Conservation (phyloP, 2,888 invertebrate species). For the Julus scanicus region DNA sequence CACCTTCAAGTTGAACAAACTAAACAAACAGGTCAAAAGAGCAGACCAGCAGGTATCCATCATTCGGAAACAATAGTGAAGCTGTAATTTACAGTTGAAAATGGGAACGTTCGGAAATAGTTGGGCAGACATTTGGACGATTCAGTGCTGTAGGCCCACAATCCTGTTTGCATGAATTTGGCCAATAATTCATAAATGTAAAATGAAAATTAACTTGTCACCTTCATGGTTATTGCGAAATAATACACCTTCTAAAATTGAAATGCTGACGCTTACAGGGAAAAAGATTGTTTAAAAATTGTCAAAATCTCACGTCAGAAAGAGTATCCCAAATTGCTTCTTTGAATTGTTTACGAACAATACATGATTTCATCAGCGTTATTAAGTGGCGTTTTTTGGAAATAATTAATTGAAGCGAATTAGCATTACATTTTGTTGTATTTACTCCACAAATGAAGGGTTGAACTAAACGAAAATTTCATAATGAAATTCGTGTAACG, state of each 20-base stretch:
- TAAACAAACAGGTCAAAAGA: constrained; percentile 28
- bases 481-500: background rate
- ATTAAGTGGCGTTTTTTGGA: no score
- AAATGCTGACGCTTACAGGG: no score
- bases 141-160: background rate
- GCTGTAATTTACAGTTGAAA: constrained; percentile 27
- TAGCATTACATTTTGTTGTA: background rate
- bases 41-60: constrained; percentile 33
- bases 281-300: no score
- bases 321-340: no score
- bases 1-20: constrained; percentile 33
- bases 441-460: background rate
- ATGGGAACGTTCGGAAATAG: constrained; percentile 15
- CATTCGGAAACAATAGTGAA: constrained; percentile 33
- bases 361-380: no score
- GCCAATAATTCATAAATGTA: background rate
- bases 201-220: background rate
- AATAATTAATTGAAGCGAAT: no score
- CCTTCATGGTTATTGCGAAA: no score
- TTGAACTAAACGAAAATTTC: background rate
- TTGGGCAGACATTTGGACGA: background rate
- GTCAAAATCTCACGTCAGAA: no score
- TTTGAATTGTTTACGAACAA: no score
- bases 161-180: background rate
- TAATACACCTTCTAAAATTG: no score